Evolutionary conservation across 2,888 invertebrate genomes (phyloP), one percentile per base, ranked within the genome.

Genomic region (Netelia virgata): DNA sequence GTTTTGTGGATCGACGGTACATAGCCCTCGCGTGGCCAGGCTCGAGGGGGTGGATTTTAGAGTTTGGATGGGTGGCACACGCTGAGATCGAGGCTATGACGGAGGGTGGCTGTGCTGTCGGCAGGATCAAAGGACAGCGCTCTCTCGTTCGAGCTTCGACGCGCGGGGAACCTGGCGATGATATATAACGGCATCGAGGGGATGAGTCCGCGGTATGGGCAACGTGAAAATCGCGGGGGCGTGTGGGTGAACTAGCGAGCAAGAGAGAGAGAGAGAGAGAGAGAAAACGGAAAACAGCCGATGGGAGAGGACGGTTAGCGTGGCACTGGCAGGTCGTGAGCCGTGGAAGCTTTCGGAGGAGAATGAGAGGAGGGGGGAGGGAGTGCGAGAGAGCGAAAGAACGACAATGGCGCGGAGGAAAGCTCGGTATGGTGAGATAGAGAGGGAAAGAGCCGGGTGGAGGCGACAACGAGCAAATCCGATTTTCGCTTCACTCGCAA

Each of bases 401-500:
- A 55, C 74, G 55, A 66, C 57, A 76, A 68, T 78, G 79, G 50
- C 47, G 36, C 50, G 61, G 79, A 79, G 72, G 74, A 61, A 78
- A 86, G 82, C 77, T 78, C 82, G 75, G 75, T 81, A 74, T 63
- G 63, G 84, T 64, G 85, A 72, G 86, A 87, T 82, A 69, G 79
- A 74, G 86, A 84, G 83, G 68, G 57, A 82, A 70, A 85, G 83
- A 73, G 82, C 80, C 72, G 86, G 84, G 86, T 86, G 84, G 91
- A 92, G 92, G 93, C 92, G 93, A 93, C 92, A 93, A 93, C 92
- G 92, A 91, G 92, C 89, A 93, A 93, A 93, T 93, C 92, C 92
- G 92, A 93, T 93, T 93, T 92, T 93, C 92, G 91, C 91, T 93
- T 89, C 91, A 91, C 92, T 92, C 90, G 91, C 91, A 88, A 87